These are phyloP conservation scores for Paraescarpia echinospica DNA, from an alignment of 1,140 invertebrate genomes.

Conservation along the genomic window DNA sequence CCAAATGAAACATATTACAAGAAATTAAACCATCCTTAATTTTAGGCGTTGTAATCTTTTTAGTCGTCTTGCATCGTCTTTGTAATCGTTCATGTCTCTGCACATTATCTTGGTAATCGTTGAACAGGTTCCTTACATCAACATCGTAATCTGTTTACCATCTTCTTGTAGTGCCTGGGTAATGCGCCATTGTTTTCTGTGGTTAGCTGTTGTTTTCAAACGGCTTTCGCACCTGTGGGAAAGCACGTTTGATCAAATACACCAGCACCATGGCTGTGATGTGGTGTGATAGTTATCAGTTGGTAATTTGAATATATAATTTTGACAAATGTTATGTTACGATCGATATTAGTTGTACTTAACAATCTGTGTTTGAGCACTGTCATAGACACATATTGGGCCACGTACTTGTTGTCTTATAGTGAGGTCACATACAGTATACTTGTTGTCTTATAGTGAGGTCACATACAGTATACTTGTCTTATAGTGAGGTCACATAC, in stretches of 20 bases:
- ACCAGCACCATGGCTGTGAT: not conserved
- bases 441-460: too few species aligned
- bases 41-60: not conserved
- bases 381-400: not conserved
- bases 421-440: too few species aligned
- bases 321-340: not conserved
- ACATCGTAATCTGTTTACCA: not conserved
- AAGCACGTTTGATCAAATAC: not conserved
- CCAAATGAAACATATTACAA: too few species aligned
- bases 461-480: too few species aligned
- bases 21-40: too few species aligned
- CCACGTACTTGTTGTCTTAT: not conserved
- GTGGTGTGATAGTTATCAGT: too few species aligned
- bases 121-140: not conserved
- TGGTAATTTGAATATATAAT: too few species aligned
- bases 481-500: too few species aligned
- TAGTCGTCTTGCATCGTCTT: not conserved
- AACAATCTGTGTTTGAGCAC: not conserved
- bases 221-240: not conserved
- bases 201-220: not conserved
- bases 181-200: not conserved
- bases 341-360: not conserved
- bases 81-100: not conserved
- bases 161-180: not conserved
- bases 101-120: too few species aligned